These are phyloP conservation scores for Ceratitis capitata DNA, from an alignment of 1,140 invertebrate species.

Conservation along the genomic window DNA sequence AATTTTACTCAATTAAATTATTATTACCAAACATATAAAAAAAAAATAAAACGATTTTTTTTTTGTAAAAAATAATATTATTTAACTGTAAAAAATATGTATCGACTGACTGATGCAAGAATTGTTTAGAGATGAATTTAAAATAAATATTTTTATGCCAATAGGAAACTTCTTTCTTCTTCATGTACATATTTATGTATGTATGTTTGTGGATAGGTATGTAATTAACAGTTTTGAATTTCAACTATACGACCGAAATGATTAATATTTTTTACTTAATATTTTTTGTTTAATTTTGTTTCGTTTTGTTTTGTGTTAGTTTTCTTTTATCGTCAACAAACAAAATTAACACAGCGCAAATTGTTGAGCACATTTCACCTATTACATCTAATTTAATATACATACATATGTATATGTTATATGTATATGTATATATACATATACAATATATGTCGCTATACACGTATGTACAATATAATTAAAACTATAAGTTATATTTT, in stretches of 20 bases:
- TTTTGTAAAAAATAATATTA: too few relatives aligned
- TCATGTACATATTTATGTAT: neutral
- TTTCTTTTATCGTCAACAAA: constrained; percentile 37
- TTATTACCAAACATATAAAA: too few relatives aligned
- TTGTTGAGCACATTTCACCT: constrained; percentile 43
- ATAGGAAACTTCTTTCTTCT: constrained; percentile 1
- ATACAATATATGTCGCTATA: neutral
- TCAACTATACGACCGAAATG: neutral
- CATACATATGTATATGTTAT: neutral
- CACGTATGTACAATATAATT: too few relatives aligned
- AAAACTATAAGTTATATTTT: too few relatives aligned
- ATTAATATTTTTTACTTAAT: neutral
- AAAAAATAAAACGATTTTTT: too few relatives aligned
- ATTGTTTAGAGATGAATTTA: too few relatives aligned
- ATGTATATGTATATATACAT: neutral
- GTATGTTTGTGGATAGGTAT: too few relatives aligned
- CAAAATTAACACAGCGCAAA: constrained; percentile 46
- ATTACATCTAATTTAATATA: constrained; percentile 37
- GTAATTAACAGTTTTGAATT: neutral
- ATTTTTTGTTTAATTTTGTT: neutral
- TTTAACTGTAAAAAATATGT: too few relatives aligned
- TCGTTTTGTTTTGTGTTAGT: constrained; percentile 7
- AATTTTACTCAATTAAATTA: too few relatives aligned
- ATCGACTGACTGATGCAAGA: too few relatives aligned
- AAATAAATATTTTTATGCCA: too few relatives aligned